Evolutionary conservation across 1,140 invertebrate species (phyloP).

Genomic region (Saxidomus purpurata): DNA sequence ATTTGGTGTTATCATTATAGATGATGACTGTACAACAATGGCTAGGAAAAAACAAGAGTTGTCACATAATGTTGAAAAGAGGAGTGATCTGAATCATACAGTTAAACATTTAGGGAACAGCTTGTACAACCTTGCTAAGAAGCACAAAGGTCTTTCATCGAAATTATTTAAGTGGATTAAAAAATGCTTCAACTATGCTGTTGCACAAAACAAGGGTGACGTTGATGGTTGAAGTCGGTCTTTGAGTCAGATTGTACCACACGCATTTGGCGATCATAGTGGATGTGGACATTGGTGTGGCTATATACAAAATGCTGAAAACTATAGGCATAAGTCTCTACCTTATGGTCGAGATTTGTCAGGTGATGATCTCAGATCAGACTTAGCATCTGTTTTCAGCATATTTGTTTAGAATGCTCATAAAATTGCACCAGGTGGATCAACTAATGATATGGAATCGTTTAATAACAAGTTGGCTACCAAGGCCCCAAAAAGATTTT

Average conservation of each 20-base stretch:
- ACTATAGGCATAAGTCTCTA: not conserved
- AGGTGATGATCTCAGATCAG: not conserved
- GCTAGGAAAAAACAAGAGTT: constrained; percentile 22
- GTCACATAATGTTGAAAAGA: constrained; percentile 6
- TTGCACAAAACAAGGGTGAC: constrained; percentile 38
- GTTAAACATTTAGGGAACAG: constrained; percentile 34
- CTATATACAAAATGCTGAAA: not conserved
- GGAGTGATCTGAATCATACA: constrained; percentile 50
- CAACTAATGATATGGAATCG: constrained; percentile 20
- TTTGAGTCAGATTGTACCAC: constrained; percentile 25
- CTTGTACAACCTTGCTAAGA: constrained; percentile 40
- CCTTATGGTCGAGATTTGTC: constrained; percentile 22
- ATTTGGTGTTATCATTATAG: constrained; percentile 34
- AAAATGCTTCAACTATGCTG: constrained; percentile 51
- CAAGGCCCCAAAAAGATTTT: constrained; percentile 37
- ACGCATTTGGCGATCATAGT: constrained; percentile 46
- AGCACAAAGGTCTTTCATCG: constrained; percentile 27
- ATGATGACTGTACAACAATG: constrained; percentile 60
- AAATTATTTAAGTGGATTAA: constrained; percentile 10
- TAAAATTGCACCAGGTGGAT: constrained; percentile 18
- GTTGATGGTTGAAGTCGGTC: not conserved
- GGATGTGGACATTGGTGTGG: constrained; percentile 20
- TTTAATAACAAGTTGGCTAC: constrained; percentile 26
- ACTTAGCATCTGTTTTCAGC: constrained; percentile 13
- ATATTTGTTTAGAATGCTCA: not conserved